phyloP scores from a whole-genome alignment of 2,888 invertebrate species.

The Sinotaia quadrata region DNA sequence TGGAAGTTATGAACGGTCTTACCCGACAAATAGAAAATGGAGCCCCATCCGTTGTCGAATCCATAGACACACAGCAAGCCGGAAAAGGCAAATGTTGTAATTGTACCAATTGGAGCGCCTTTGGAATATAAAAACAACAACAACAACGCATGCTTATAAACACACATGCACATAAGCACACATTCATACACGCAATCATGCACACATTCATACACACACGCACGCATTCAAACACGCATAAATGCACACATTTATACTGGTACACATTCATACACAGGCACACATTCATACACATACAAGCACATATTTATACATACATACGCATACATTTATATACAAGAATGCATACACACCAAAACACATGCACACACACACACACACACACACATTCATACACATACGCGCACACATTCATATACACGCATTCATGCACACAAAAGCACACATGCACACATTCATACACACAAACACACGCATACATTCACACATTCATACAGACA shows the following conservation, averaged over 20 bases:
- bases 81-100: conserved; percentile 71
- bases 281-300: no score
- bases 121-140: conserved; percentile 11
- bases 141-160: neutral
- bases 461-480: no score
- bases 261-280: no score
- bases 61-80: conserved; percentile 54
- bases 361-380: no score
- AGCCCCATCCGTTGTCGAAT: conserved; percentile 64
- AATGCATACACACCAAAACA: no score
- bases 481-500: no score
- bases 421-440: neutral
- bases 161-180: neutral
- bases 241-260: no score
- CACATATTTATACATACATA: no score
- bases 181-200: no score
- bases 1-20: no score
- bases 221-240: neutral
- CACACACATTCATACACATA: no score
- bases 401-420: neutral
- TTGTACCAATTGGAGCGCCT: conserved; percentile 88
- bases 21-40: conserved; percentile 66
- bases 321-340: no score
- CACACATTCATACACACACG: neutral
- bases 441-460: neutral